Evolutionary conservation across 2,113 vertebrate species (phyloP).

Genomic region (Vombatus ursinus): DNA sequence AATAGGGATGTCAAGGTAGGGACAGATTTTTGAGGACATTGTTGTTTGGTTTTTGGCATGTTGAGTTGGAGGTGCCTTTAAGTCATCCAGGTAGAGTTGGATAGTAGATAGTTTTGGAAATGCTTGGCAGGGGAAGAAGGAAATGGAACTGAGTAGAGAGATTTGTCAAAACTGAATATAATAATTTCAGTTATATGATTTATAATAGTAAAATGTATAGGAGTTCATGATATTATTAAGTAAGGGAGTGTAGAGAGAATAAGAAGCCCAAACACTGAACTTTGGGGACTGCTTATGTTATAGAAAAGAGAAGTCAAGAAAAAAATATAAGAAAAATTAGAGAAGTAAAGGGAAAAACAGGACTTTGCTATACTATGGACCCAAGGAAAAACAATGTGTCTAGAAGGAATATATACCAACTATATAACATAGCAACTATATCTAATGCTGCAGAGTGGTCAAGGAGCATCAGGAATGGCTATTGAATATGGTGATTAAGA

Average conservation of each 20-base stretch:
- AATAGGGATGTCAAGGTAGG: not conserved
- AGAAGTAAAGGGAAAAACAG: not conserved
- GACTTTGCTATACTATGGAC: not conserved
- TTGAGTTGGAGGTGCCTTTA: not conserved
- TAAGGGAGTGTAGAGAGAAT: not conserved
- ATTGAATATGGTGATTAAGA: not conserved
- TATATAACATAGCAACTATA: not conserved
- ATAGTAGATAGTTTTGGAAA: not conserved
- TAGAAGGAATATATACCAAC: not conserved
- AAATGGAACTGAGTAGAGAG: not conserved
- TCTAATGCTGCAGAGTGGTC: not conserved
- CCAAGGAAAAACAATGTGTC: not conserved
- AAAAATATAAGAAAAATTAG: not conserved
- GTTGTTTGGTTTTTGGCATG: not conserved
- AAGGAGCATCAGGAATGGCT: not conserved
- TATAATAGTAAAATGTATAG: not conserved
- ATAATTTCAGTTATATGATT: not conserved
- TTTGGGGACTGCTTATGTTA: not conserved
- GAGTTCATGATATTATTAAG: not conserved
- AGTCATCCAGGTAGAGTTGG: not conserved
- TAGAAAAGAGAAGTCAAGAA: not conserved
- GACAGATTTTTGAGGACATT: not conserved
- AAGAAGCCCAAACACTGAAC: not conserved
- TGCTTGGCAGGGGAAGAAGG: too few species aligned
- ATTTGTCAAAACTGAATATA: not conserved